Percentiles rank a stretch among this genome's conserved stretches.
Evolutionary conservation across 2,888 invertebrate species (phyloP).

Genomic region (Pammene fasciana): DNA sequence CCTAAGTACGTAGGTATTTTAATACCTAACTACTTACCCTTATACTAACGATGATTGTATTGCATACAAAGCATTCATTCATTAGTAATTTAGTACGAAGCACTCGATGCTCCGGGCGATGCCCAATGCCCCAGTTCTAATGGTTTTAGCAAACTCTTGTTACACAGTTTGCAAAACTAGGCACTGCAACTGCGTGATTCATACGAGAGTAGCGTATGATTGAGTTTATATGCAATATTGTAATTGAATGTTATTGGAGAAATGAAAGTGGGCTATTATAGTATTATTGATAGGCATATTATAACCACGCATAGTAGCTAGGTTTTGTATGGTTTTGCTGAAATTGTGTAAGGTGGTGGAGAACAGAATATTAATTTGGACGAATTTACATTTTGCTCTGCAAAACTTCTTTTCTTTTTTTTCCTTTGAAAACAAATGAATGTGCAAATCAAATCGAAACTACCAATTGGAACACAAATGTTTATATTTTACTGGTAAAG

Average conservation of each 20-base stretch:
- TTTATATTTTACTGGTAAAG: not conserved
- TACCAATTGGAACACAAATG: too few relatives aligned
- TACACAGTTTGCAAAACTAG: conserved; percentile 36
- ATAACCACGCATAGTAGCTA: too few relatives aligned
- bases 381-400: too few relatives aligned
- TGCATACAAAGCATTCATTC: conserved; percentile 30
- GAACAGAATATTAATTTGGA: too few relatives aligned
- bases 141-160: conserved; percentile 37
- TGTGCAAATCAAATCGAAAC: too few relatives aligned
- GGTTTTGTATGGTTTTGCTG: not conserved
- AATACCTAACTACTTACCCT: too few relatives aligned
- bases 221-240: conserved; percentile 9
- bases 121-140: conserved; percentile 34
- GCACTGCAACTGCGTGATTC: conserved; percentile 28
- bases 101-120: conserved; percentile 17
- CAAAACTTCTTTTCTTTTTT: too few relatives aligned
- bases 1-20: too few relatives aligned
- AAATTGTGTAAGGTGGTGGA: too few relatives aligned
- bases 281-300: not conserved
- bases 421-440: too few relatives aligned
- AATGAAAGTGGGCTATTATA: not conserved
- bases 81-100: conserved; percentile 26
- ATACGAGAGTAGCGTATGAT: conserved; percentile 9
- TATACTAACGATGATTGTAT: conserved; percentile 6
- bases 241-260: not conserved